These are phyloP conservation scores for Nettapus auritus DNA, from an alignment of 2,113 vertebrate genomes.

Conservation along the genomic window DNA sequence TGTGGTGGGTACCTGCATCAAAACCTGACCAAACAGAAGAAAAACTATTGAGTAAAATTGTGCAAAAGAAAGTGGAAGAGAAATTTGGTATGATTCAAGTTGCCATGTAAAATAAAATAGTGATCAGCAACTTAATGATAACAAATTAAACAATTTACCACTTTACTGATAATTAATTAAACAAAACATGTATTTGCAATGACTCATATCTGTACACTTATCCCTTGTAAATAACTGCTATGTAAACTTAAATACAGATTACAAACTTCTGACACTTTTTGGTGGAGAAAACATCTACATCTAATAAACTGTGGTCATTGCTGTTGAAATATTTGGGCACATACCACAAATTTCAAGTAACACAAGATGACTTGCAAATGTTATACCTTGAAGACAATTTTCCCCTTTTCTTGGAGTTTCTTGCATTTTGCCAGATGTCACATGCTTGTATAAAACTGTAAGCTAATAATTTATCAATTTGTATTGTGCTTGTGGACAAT, in stretches of 20 bases:
- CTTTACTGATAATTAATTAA: not conserved
- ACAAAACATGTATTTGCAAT: not conserved
- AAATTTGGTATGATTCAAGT: not conserved
- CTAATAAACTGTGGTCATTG: not conserved
- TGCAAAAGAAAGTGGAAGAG: not conserved
- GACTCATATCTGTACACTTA: not conserved
- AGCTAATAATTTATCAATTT: not conserved
- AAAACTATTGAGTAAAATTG: not conserved
- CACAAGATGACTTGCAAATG: not conserved
- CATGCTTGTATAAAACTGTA: not conserved
- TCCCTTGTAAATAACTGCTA: not conserved
- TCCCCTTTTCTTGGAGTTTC: not conserved
- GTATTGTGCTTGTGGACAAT: not conserved
- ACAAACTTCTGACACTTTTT: not conserved
- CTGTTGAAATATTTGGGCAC: not conserved
- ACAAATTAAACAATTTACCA: not conserved
- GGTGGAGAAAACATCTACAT: not conserved
- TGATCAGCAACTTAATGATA: not conserved
- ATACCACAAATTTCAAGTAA: not conserved
- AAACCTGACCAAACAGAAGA: not conserved
- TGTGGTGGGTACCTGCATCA: fast-evolving
- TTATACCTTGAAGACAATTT: not conserved
- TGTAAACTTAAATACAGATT: not conserved
- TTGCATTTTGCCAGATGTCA: not conserved
- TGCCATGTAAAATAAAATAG: not conserved